Percentiles rank a stretch among this genome's conserved stretches.
These are phyloP conservation scores for Pachydiplax longipennis DNA, from an alignment of 2,888 invertebrate species.

Conservation along the genomic window DNA sequence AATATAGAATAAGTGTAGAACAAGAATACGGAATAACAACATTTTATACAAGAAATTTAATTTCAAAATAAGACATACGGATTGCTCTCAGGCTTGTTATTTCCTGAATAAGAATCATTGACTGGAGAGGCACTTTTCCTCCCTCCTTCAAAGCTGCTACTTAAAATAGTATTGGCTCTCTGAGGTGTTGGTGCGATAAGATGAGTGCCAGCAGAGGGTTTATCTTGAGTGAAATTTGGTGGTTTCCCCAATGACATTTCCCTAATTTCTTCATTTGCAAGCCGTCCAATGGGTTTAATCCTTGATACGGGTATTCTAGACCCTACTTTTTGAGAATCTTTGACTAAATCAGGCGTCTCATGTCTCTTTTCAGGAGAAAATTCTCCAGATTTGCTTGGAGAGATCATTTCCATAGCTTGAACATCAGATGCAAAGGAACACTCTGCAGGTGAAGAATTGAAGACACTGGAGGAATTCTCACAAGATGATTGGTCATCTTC, in stretches of 20 bases:
- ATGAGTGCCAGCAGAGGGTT: constrained; percentile 49
- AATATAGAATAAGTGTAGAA: neutral
- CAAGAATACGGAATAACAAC: neutral
- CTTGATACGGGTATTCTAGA: constrained; percentile 20
- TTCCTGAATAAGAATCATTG: neutral
- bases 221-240: constrained; percentile 51
- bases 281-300: neutral
- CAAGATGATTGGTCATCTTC: neutral
- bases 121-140: neutral
- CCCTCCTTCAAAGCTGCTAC: neutral
- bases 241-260: constrained; percentile 47
- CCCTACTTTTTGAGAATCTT: neutral
- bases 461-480: neutral
- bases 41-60: neutral
- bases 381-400: neutral
- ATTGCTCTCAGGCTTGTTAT: neutral
- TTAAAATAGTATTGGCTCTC: constrained; percentile 53
- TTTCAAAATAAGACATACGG: neutral
- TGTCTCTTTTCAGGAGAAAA: neutral
- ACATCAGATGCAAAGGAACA: neutral
- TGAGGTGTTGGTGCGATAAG: constrained; percentile 52
- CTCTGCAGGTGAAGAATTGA: neutral
- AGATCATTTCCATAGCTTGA: neutral
- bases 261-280: constrained; percentile 10
- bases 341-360: neutral